A percentile compares a stretch with the other conserved stretches of the same genome.
Evolutionary conservation across 2,888 invertebrate species (phyloP).

Genomic region (Cheilosia soror): DNA sequence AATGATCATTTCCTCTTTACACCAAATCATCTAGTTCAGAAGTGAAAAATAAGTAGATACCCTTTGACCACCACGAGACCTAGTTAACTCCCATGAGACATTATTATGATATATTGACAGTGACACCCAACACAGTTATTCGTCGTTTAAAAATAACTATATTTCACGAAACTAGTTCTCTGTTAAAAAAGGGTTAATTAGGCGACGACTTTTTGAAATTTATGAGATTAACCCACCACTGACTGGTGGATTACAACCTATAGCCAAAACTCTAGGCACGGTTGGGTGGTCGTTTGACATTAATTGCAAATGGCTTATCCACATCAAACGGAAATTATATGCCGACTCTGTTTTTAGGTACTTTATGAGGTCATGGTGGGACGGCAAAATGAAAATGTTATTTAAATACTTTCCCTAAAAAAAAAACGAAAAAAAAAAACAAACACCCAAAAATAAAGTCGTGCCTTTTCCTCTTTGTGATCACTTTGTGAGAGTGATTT

Average conservation of each 20-base stretch:
- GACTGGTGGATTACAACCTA: background rate
- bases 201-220: slow-evolving; percentile 31
- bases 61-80: background rate
- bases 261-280: slow-evolving; percentile 24
- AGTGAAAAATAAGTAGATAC: background rate
- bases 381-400: background rate
- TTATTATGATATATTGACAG: slow-evolving; percentile 39
- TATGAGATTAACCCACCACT: background rate
- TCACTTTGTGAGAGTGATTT: too few species aligned
- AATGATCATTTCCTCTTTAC: background rate
- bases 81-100: slow-evolving; percentile 12
- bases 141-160: slow-evolving; percentile 14
- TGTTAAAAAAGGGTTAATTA: slow-evolving; percentile 46
- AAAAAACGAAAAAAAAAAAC: slow-evolving; percentile 22
- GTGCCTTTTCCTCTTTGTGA: slow-evolving; percentile 12
- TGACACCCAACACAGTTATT: slow-evolving; percentile 18
- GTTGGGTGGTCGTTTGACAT: slow-evolving; percentile 36
- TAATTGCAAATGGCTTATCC: slow-evolving; percentile 41
- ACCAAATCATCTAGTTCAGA: background rate
- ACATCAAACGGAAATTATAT: slow-evolving; percentile 34
- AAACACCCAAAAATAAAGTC: background rate
- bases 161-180: slow-evolving; percentile 42
- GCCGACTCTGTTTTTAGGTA: slow-evolving; percentile 12
- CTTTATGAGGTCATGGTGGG: slow-evolving; percentile 38
- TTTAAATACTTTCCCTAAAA: slow-evolving; percentile 16